A percentile compares a stretch with the other conserved stretches of the same genome.
Evolutionary conservation across 2,113 vertebrate genomes (phyloP).

Genomic region (Mungos mungo): DNA sequence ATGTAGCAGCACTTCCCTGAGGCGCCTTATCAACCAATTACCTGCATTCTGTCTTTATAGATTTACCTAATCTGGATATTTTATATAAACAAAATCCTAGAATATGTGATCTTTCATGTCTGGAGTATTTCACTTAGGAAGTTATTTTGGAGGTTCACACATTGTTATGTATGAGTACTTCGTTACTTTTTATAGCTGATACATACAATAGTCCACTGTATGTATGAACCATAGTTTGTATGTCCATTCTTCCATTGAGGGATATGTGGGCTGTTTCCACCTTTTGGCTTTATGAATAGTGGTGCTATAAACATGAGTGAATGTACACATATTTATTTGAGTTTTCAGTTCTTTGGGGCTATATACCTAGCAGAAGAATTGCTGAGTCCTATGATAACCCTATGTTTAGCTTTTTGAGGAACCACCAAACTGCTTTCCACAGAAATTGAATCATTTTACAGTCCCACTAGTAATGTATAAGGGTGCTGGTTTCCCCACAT

Average conservation of each 20-base stretch:
- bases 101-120: background rate
- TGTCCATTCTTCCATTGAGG: background rate
- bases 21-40: background rate
- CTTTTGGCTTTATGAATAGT: background rate
- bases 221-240: background rate
- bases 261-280: background rate
- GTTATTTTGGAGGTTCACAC: background rate
- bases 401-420: background rate
- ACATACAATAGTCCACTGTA: too few species aligned
- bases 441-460: background rate
- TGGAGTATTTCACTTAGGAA: background rate
- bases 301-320: background rate
- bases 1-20: background rate
- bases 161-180: background rate
- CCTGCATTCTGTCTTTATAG: background rate
- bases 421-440: background rate
- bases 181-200: too few species aligned
- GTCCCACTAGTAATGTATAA: background rate
- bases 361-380: background rate
- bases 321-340: background rate
- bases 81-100: background rate
- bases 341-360: background rate
- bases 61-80: background rate
- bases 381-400: background rate
- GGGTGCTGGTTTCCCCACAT: background rate